Evolutionary conservation across 2,888 invertebrate genomes (phyloP).

Genomic region (Elegia similella): DNA sequence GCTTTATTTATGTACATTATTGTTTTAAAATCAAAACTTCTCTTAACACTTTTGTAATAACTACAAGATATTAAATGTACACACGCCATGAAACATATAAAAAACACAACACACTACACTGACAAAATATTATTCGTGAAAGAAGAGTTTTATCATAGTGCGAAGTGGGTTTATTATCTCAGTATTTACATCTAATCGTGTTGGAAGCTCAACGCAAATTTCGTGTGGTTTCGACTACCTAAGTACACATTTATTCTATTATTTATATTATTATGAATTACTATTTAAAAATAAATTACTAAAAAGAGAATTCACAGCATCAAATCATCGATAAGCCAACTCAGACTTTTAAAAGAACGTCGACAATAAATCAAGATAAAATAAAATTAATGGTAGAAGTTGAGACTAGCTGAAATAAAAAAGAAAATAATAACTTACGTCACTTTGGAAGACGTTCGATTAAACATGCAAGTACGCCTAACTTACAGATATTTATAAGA

Average conservation of each 20-base stretch:
- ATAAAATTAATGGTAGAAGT: neutral
- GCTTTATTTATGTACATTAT: no score
- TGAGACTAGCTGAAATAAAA: slow-evolving; percentile 27
- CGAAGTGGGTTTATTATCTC: slow-evolving; percentile 47
- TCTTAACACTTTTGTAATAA: neutral
- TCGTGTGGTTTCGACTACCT: slow-evolving; percentile 69
- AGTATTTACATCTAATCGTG: slow-evolving; percentile 82
- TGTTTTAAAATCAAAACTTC: no score
- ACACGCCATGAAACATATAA: slow-evolving; percentile 25
- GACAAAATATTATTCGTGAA: slow-evolving; percentile 21
- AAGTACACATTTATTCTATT: slow-evolving; percentile 44
- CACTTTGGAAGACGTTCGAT: slow-evolving; percentile 81
- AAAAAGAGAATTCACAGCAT: slow-evolving; percentile 9
- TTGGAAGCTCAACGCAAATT: slow-evolving; percentile 83
- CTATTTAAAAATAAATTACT: slow-evolving; percentile 23
- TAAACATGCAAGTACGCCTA: slow-evolving; percentile 72
- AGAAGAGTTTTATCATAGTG: slow-evolving; percentile 26
- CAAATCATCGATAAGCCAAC: neutral
- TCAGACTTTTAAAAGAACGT: neutral
- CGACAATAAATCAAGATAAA: neutral
- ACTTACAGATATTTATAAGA: slow-evolving; percentile 62
- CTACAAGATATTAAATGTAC: neutral
- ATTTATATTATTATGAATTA: slow-evolving; percentile 41
- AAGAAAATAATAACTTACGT: slow-evolving; percentile 60
- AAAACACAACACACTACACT: slow-evolving; percentile 13